Conservation (phyloP, 2,113 vertebrate species). For the Perccottus glenii region DNA sequence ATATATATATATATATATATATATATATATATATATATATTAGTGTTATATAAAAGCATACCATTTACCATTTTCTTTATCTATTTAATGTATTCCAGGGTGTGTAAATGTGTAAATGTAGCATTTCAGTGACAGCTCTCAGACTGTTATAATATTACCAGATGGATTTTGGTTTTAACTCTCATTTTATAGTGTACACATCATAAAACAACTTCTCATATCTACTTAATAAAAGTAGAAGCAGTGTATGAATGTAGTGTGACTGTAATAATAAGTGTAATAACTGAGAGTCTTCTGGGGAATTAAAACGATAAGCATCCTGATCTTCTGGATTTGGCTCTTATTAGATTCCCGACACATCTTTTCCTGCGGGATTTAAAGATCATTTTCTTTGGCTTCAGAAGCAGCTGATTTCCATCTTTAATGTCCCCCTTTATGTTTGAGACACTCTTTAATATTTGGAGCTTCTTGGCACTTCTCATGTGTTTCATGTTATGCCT, state of each 20-base stretch:
- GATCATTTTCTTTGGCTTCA: not conserved
- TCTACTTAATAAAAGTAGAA: slow-evolving; percentile 1
- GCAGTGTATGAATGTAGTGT: not conserved
- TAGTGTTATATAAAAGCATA: too few relatives aligned
- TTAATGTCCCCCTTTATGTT: not conserved
- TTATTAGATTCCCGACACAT: not conserved
- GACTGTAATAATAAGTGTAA: not conserved
- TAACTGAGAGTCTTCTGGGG: not conserved
- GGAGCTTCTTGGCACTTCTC: not conserved
- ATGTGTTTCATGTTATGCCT: not conserved
- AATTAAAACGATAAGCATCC: not conserved
- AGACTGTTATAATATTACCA: too few relatives aligned
- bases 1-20: too few relatives aligned
- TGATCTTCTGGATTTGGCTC: not conserved
- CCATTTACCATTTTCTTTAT: too few relatives aligned
- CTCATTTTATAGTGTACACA: not conserved
- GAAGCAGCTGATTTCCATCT: slow-evolving; percentile 1
- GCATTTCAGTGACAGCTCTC: too few relatives aligned
- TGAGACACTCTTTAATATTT: not conserved
- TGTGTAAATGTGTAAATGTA: too few relatives aligned
- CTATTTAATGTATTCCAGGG: too few relatives aligned
- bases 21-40: too few relatives aligned
- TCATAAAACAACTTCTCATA: not conserved
- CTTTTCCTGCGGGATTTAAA: not conserved
- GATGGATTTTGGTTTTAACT: too few relatives aligned